Evolutionary conservation across 2,888 invertebrate species (phyloP).

Genomic region (Heteromurus nitidus): DNA sequence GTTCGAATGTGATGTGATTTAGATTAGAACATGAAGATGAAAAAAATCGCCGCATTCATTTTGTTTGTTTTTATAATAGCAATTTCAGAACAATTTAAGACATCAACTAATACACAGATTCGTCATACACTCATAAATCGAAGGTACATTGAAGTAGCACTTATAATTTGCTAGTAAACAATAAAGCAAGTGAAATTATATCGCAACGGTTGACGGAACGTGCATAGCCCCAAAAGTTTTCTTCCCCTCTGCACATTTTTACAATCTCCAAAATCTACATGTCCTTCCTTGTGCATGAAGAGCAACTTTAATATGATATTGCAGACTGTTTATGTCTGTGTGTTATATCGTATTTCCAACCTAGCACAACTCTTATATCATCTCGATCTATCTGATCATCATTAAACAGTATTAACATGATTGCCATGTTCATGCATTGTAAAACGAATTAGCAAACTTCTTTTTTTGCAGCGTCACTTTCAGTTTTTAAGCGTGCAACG

Average conservation of each 20-base stretch:
- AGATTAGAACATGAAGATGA: no score
- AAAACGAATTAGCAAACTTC: background rate
- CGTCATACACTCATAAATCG: no score
- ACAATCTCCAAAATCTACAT: background rate
- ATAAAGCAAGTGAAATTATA: background rate
- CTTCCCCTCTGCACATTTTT: background rate
- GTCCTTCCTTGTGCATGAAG: background rate
- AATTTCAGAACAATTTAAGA: no score
- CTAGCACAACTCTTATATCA: no score
- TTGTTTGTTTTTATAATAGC: no score
- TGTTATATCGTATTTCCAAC: no score
- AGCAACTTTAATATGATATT: background rate
- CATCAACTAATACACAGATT: no score
- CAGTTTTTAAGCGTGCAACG: background rate
- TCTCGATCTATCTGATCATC: background rate
- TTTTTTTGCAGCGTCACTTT: no score
- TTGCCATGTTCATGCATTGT: background rate
- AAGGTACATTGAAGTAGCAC: no score
- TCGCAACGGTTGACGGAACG: slow-evolving; percentile 41
- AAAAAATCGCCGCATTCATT: no score
- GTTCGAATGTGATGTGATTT: no score
- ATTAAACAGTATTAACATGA: background rate
- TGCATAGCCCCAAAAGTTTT: slow-evolving; percentile 32
- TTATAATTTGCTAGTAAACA: background rate
- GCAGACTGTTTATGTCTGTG: background rate